Evolutionary conservation across 2,888 invertebrate species (phyloP), one percentile per base, ranked within the genome.

Genomic region (Heteromurus nitidus): DNA sequence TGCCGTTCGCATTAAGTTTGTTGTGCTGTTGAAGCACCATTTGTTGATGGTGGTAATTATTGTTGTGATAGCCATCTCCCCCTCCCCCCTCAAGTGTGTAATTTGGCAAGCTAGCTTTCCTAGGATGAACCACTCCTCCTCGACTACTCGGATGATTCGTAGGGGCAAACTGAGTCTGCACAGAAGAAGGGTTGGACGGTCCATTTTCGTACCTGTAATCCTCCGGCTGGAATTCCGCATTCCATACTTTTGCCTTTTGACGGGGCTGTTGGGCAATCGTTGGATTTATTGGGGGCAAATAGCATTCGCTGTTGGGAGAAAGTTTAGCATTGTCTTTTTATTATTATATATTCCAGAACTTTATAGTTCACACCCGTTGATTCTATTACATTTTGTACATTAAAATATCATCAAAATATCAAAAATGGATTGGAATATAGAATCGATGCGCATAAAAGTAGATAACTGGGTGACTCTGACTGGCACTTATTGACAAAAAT

Each of bases 211-310:
- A 80, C 16, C 68, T 31, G 50, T 80, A 80, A 44, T 80, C 80
- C 58, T 80, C 80, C 18, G 16, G 64, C 36, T 80, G 73, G 22
- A 80, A 80, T 36, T 80, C 80, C 2, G 73, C 67, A 47, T 80
- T 80, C 80, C 80, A 80, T 0, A 80, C 67, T 68, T 80, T 80
- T 11, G 80, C 80, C 60, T 80, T 80, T 70, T 75, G 76, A 36
- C 80, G 70, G 13, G 83, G 83, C 55, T 76, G 83, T 76, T 83
- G 80, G 20, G 73, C 81, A 58, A 79, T 82, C 20, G 80, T 80
- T 30, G 80, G 62, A 30, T 80, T 84, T 16, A 86, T 86, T 13
- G 86, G 86, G 28, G 86, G 86, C 24, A 86, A 72, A 42, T 84
- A 84, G 69, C 84, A 85, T 55, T 86, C 85, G 65, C 86, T 86